Base-by-base conservation (phyloP, 2,888 invertebrate species). In the Tillus elongatus region DNA sequence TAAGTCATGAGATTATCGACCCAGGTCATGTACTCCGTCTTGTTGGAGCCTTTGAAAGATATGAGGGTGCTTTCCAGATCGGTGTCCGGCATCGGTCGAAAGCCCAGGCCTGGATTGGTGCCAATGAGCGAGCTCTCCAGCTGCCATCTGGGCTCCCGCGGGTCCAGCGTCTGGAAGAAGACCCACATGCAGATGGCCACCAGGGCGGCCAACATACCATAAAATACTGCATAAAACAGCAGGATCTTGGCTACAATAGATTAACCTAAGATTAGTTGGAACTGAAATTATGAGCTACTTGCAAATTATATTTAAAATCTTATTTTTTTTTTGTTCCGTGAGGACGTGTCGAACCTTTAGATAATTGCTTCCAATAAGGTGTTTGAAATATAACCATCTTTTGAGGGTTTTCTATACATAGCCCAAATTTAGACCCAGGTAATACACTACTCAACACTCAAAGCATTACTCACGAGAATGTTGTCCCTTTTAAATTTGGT, bases 151-250 rank as follows among this genome's bases (percentile, higher is more conserved):
- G 95, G 96, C 58, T 82, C 78, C 51, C 86, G 75, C n/a, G 83
- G 78, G 64, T 92, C 89, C 55, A 95, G 67, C 1, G 91, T 90
- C 64, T 86, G 86, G 50, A 84, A 82, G 73, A 98, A 97, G 41
- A 86, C 85, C 79, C 90, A 87, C 76, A 95, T 82, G 69, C 95
- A 92, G 44, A 92, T 86, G 12, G 91, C 82, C 46, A 96, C 96
- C 57, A 96, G 77, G 14, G 90, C 90, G 13, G 87, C 89, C 57
- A 98, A 72, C 48, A 88, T 86, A 40, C 81, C 72, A 71, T 96
- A 97, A 73, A 96, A 97, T 53, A 89, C 75, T 53, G 90, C 69
- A 72, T 97, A 98, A 74, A 97, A 98, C n/a, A 90, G 67, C 36
- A 82, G 77, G 60, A 97, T 93, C 74, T 95, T 92, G 42, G 81